These are phyloP conservation scores for Euthynnus affinis DNA, from an alignment of 2,797 vertebrate species.

Conservation along the genomic window DNA sequence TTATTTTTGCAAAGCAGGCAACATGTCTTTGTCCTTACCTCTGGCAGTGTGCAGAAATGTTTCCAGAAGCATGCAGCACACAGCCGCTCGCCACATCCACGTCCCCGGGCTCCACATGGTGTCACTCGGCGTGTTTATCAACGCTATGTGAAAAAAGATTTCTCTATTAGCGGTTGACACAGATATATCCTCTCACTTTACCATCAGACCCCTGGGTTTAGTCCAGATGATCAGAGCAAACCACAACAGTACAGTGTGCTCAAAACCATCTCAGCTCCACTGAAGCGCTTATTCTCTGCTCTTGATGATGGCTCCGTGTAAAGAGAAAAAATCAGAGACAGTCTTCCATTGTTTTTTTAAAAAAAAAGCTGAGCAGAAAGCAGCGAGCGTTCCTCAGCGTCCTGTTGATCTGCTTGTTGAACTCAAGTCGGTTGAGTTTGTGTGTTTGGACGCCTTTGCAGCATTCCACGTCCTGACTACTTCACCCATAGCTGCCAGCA, in stretches of 20 bases:
- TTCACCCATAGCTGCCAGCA: constrained; percentile 33
- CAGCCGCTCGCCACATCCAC: constrained; percentile 57
- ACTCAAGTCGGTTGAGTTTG: neutral
- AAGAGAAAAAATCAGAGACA: neutral
- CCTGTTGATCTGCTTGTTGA: constrained; percentile 26
- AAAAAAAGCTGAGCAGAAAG: neutral
- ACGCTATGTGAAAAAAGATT: neutral
- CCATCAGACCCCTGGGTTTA: constrained; percentile 27
- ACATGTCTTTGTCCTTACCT: constrained; percentile 72
- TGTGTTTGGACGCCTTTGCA: constrained; percentile 9
- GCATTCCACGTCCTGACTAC: constrained; percentile 33
- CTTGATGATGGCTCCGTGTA: constrained; percentile 1
- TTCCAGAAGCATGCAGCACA: constrained; percentile 76
- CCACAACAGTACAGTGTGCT: constrained; percentile 1
- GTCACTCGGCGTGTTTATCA: constrained; percentile 26
- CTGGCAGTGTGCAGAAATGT: constrained; percentile 58
- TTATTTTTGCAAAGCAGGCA: neutral
- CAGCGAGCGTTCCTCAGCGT: neutral
- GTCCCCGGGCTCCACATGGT: constrained; percentile 76
- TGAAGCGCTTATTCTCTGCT: neutral
- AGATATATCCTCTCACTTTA: neutral
- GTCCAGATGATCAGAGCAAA: constrained; percentile 23
- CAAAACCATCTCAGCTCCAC: constrained; percentile 43
- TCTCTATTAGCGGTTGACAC: constrained; percentile 7
- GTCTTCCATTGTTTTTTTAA: constrained; percentile 45